Percentiles rank a stretch among this genome's conserved stretches.
These are phyloP conservation scores for Caenorhabditis brenneri DNA, from an alignment of 1,140 invertebrate genomes.

Conservation along the genomic window DNA sequence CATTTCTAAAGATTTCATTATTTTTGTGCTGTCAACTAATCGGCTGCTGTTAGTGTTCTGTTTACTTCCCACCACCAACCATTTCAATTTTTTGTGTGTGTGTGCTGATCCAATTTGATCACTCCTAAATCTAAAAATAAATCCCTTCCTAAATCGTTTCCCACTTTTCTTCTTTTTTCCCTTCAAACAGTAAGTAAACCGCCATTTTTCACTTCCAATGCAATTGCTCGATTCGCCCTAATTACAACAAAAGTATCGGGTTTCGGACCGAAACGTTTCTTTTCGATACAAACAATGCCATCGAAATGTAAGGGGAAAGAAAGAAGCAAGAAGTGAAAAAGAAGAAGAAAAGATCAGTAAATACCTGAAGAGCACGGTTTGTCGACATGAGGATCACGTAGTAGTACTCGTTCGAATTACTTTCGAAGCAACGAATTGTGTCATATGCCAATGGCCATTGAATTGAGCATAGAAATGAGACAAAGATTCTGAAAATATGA, in stretches of 20 bases:
- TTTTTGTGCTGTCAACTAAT: slow-evolving; percentile 1
- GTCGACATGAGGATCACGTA: slow-evolving; percentile 46
- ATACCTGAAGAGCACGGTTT: slow-evolving; percentile 45
- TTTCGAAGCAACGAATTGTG: slow-evolving; percentile 51
- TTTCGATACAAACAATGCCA: slow-evolving; percentile 5
- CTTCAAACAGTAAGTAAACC: slow-evolving; percentile 10
- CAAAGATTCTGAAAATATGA: slow-evolving; percentile 53
- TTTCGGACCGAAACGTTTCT: not conserved
- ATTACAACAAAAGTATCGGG: slow-evolving; percentile 17
- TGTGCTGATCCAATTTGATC: slow-evolving; percentile 10
- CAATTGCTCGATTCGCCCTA: not conserved
- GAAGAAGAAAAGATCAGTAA: not conserved
- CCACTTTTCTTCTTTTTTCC: not conserved
- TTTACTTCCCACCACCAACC: slow-evolving; percentile 46
- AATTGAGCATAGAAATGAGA: slow-evolving; percentile 65
- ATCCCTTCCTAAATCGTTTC: not conserved
- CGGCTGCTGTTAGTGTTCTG: slow-evolving; percentile 46
- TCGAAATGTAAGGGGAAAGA: not conserved
- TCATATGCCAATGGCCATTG: slow-evolving; percentile 68
- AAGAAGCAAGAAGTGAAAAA: not conserved
- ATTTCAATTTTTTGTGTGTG: slow-evolving; percentile 28
- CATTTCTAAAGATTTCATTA: not conserved
- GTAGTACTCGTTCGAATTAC: slow-evolving; percentile 45
- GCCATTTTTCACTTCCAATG: not conserved
- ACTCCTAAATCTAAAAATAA: slow-evolving; percentile 1